These are phyloP conservation scores for Dipodomys stephensi DNA, from an alignment of 2,113 vertebrate genomes.

Conservation along the genomic window DNA sequence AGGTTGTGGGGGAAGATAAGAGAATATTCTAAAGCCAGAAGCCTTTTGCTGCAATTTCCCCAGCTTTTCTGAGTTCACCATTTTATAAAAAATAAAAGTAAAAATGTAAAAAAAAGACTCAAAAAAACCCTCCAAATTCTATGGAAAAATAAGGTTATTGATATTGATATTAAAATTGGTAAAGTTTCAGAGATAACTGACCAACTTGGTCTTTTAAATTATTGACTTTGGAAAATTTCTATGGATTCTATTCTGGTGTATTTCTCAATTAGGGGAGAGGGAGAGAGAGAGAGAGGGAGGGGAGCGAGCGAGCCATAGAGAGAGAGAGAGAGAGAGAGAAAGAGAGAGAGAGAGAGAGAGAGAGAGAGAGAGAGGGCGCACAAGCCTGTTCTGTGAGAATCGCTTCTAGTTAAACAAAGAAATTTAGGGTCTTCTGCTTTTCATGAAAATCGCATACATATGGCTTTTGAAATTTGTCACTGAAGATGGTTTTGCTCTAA, in stretches of 20 bases:
- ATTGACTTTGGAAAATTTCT: not conserved
- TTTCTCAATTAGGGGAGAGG: constrained; percentile 23
- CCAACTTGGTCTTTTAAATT: not conserved
- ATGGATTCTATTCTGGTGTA: not conserved
- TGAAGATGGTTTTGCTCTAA: constrained; percentile 89
- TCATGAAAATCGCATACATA: constrained; percentile 88
- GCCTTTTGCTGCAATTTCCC: constrained; percentile 26
- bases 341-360: no score
- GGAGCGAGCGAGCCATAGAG: no score
- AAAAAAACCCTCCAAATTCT: not conserved
- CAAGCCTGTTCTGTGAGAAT: constrained; percentile 76
- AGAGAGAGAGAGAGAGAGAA: no score
- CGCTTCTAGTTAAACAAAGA: constrained; percentile 89
- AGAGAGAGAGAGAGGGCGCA: no score
- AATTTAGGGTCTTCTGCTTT: constrained; percentile 87
- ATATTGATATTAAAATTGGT: not conserved
- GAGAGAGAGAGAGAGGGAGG: no score
- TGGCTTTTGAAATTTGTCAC: constrained; percentile 90
- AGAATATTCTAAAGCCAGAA: not conserved
- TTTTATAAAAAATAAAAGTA: not conserved
- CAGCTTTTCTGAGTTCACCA: not conserved
- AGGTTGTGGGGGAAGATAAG: no score
- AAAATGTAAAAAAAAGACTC: no score
- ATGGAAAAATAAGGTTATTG: no score
- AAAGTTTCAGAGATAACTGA: not conserved